Conservation (phyloP, 2,113 vertebrate genomes). For the Protomyctophum bolini region DNA sequence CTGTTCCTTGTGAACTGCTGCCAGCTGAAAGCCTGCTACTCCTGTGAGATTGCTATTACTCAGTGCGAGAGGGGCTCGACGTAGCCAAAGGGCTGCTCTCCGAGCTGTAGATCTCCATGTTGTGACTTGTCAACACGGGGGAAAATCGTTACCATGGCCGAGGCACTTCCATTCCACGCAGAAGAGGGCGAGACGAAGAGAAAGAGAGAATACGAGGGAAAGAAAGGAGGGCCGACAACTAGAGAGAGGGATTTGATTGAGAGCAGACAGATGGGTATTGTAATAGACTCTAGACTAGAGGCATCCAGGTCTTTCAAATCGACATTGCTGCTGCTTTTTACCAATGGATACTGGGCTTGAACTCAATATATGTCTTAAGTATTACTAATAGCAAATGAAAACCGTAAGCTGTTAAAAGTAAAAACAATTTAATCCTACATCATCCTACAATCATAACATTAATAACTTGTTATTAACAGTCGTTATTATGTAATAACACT, state of each 20-base stretch:
- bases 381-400: too few relatives aligned
- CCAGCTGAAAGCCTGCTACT: slow-evolving; percentile 82
- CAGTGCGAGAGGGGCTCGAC: slow-evolving; percentile 73
- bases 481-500: not conserved
- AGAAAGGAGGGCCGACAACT: too few relatives aligned
- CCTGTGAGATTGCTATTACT: slow-evolving; percentile 82
- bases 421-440: too few relatives aligned
- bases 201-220: too few relatives aligned
- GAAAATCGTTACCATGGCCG: slow-evolving; percentile 78
- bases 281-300: slow-evolving; percentile 29
- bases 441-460: too few relatives aligned
- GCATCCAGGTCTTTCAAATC: slow-evolving; percentile 13
- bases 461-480: not conserved
- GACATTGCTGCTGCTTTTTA: slow-evolving; percentile 1
- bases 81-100: slow-evolving; percentile 82
- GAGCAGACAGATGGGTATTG: slow-evolving; percentile 67
- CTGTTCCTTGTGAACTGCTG: slow-evolving; percentile 81
- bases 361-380: too few relatives aligned
- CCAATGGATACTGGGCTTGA: too few relatives aligned
- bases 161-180: slow-evolving; percentile 74
- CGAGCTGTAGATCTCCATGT: slow-evolving; percentile 82
- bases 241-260: slow-evolving; percentile 51
- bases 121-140: slow-evolving; percentile 81
- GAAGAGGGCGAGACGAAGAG: slow-evolving; percentile 35
- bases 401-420: too few relatives aligned